A percentile compares a stretch with the other conserved stretches of the same genome.
phyloP scores from a whole-genome alignment of 92 coral and sea anemone species.

The Scolanthus callimorphus region DNA sequence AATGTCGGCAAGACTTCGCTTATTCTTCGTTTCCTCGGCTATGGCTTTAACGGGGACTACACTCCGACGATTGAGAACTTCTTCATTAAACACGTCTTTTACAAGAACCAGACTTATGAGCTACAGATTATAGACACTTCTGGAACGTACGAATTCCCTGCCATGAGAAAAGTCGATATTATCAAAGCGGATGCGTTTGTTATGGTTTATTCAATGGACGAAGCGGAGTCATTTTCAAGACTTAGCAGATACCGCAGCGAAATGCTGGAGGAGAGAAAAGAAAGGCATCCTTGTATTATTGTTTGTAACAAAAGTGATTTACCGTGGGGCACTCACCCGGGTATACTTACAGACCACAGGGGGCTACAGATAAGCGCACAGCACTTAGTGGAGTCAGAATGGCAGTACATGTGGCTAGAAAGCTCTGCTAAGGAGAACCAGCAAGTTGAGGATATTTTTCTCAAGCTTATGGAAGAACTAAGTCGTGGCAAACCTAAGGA shows the following conservation, averaged over 20 bases:
- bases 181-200: slow-evolving; percentile 81
- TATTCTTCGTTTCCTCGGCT: slow-evolving; percentile 70
- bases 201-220: slow-evolving; percentile 69
- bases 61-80: slow-evolving; percentile 86
- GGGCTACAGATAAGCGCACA: slow-evolving; percentile 36
- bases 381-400: slow-evolving; percentile 39
- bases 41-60: slow-evolving; percentile 51
- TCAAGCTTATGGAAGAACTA: slow-evolving; percentile 30
- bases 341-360: slow-evolving; percentile 27
- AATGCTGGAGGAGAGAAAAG: slow-evolving; percentile 44
- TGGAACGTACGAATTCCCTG: slow-evolving; percentile 92
- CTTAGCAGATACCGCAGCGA: slow-evolving; percentile 73
- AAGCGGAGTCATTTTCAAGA: slow-evolving; percentile 52
- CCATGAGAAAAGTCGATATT: slow-evolving; percentile 86
- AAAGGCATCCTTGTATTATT: slow-evolving; percentile 51
- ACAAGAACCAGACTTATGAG: slow-evolving; percentile 64
- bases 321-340: slow-evolving; percentile 10
- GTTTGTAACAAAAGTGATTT: slow-evolving; percentile 76
- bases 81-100: slow-evolving; percentile 69
- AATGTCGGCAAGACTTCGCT: slow-evolving; percentile 89
- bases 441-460: slow-evolving; percentile 44
- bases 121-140: slow-evolving; percentile 90
- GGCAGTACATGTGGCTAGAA: slow-evolving; percentile 52
- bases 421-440: slow-evolving; percentile 49
- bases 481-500: slow-evolving; percentile 3